Base-by-base conservation (phyloP, 2,888 invertebrate genomes). In the Anthophora plumipes region DNA sequence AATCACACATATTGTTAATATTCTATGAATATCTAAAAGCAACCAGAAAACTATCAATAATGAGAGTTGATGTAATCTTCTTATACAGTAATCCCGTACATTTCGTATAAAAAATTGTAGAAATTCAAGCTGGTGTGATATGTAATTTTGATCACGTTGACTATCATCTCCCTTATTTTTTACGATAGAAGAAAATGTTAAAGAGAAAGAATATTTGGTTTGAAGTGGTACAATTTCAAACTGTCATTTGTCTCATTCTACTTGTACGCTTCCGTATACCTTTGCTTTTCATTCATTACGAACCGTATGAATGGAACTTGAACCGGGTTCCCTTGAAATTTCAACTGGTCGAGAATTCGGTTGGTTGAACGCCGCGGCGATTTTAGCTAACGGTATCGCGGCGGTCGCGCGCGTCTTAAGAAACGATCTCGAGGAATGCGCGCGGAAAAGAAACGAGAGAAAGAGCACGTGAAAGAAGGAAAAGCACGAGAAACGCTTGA, bases 331-430 rank as follows among this genome's bases (percentile, higher is more conserved):
- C 20, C 9, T 39, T n/a, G 48, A 25, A n/a, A 48, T 50, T 25
- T 20, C n/a, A 25, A 20, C 50, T n/a, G n/a, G 43, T 22, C 11
- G 37, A 12, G 57, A 31, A 63, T 80, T 77, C 74, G 57, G 63
- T 55, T 59, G 39, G 50, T 66, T 25, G 57, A 31, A 55, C 63
- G 22, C 41, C 60, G 69, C 63, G 22, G 48, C 60, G 69, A 77
- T 70, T 78, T 68, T 67, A 77, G 73, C 61, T 86, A 87, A 87
- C 87, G 86, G 87, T 86, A 87, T 74, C 57, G 37, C 5, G 50
- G 46, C 52, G 57, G 14, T 52, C 59, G 41, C 46, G 57, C 67
- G 68, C 20, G 37, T 46, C 61, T 54, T 54, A 64, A 54, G 55
- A 63, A 69, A 70, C 20, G 83, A 77, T 85, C 75, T 31, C 60